Conservation (phyloP, 2,797 vertebrate species). For the Molothrus aeneus region DNA sequence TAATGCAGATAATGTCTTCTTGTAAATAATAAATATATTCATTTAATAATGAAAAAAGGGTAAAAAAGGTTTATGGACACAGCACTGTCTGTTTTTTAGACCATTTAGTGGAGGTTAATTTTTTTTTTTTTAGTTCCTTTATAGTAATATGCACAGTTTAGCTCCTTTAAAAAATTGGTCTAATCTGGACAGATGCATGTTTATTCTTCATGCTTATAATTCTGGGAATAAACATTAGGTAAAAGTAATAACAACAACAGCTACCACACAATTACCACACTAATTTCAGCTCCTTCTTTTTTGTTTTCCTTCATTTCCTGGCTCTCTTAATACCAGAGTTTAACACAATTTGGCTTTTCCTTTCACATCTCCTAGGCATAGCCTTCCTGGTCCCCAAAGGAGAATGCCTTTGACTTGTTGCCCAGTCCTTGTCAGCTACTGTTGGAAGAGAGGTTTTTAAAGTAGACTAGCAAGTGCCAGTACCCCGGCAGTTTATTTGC, state of each 20-base stretch:
- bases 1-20: not conserved
- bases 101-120: not conserved
- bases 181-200: not conserved
- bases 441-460: slow-evolving; percentile 22
- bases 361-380: not conserved
- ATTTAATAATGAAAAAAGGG: not conserved
- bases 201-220: not conserved
- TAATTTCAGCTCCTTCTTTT: not conserved
- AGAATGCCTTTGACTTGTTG: slow-evolving; percentile 4
- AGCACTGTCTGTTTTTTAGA: not conserved
- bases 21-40: not conserved
- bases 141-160: not conserved
- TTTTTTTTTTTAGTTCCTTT: not conserved
- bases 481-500: slow-evolving; percentile 5
- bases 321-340: not conserved
- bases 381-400: not conserved
- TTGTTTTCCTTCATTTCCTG: not conserved
- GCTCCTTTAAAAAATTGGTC: not conserved
- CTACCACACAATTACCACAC: not conserved
- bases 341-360: slow-evolving; percentile 6
- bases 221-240: not conserved
- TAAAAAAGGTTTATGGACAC: not conserved
- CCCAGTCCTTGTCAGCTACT: slow-evolving; percentile 36
- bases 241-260: not conserved
- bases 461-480: slow-evolving; percentile 15